Evolutionary conservation across 2,888 invertebrate species (phyloP), one percentile per base, ranked within the genome.

Genomic region (Ptilodon capucinus): DNA sequence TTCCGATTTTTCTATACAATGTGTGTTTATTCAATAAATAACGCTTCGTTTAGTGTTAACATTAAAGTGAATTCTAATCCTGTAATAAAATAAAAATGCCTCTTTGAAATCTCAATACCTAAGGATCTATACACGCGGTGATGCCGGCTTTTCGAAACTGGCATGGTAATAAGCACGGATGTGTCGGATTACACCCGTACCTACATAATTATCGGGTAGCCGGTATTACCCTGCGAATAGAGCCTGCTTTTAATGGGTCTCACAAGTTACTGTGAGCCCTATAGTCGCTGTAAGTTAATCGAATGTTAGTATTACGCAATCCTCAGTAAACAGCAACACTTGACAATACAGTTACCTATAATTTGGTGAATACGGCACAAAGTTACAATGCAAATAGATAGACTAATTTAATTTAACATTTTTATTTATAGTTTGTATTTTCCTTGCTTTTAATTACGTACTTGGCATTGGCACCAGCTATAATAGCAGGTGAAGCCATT

Each of bases 281-380:
- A 54, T 70, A 69, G 66, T 69, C 59, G 48, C 55, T 74, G 68
- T 76, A 76, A 74, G 68, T 60, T 78, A 74, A 68, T 73, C 58
- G 65, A 74, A 75, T 68, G 64, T 78, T 82, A 84, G 78, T 76
- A 71, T 69, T 79, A 79, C 70, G 74, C 69, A 73, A 81, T 81
- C 86, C 86, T 86, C 85, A 86, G 80, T 79, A 79, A 82, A 74
- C 79, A 81, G 83, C 79, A 88, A 91, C 83, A 85, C 81, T 71
- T 82, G 90, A 89, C 90, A 91, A 91, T 91, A 91, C 86, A 88
- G 81, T 82, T 85, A 87, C 81, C 76, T 83, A 81, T 89, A 87
- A 84, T 79, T 86, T 88, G 89, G 87, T 88, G 84, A 89, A 88
- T 90, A 86, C 65, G 88, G 86, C 89, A 89, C 79, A 82, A 88